phyloP scores from a whole-genome alignment of 2,888 invertebrate species.

The Ectemnius cavifrons region DNA sequence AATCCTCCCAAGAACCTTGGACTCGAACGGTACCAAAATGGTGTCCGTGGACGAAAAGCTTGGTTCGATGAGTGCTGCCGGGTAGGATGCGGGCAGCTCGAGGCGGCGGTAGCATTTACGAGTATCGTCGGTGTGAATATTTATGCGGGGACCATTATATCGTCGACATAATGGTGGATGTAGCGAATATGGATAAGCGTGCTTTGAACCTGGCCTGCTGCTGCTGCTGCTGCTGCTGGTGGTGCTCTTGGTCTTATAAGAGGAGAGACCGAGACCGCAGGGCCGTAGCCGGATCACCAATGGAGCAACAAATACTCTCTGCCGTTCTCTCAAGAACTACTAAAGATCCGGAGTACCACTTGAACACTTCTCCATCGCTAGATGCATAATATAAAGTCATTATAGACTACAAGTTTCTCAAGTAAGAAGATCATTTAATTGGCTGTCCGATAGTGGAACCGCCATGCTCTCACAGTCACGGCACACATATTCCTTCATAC shows the following conservation, averaged over 20 bases:
- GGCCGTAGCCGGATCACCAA: constrained; percentile 31
- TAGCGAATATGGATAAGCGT: constrained; percentile 64
- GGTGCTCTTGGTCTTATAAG: background rate
- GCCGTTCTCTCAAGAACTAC: too few species aligned
- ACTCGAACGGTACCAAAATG: too few species aligned
- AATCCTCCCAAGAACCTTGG: background rate
- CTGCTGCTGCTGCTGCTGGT: background rate
- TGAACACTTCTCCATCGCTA: background rate
- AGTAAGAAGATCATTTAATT: background rate
- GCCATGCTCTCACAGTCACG: constrained; percentile 40
- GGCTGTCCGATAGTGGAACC: background rate
- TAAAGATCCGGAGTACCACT: too few species aligned
- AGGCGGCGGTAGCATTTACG: constrained; percentile 75
- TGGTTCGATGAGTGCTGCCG: too few species aligned
- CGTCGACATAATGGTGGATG: constrained; percentile 74
- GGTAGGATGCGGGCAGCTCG: constrained; percentile 35
- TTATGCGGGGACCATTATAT: constrained; percentile 74
- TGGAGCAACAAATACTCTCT: too few species aligned
- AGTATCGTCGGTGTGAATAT: constrained; percentile 75
- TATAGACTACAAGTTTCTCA: background rate
- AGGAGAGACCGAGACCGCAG: constrained; percentile 40
- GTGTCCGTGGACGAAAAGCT: too few species aligned
- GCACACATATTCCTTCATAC: background rate
- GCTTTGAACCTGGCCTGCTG: constrained; percentile 40
- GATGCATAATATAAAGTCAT: background rate